Percentiles rank a stretch among this genome's conserved stretches.
These are phyloP conservation scores for Drosophila ercepeae DNA, from an alignment of 1,140 invertebrate genomes.

Conservation along the genomic window DNA sequence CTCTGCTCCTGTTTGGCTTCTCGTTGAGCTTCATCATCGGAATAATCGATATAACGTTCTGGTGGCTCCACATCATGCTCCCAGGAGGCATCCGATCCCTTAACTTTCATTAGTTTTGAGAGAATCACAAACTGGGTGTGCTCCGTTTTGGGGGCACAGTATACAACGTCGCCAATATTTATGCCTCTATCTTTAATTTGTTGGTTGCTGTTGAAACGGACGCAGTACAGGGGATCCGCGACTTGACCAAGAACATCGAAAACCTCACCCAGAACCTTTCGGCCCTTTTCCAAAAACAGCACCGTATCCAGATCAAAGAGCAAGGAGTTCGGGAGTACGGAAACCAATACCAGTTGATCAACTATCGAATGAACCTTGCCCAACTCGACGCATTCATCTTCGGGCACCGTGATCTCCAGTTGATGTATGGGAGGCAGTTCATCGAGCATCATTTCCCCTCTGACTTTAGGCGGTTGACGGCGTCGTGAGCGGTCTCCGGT, in stretches of 20 bases:
- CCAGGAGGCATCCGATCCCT: constrained; percentile 93
- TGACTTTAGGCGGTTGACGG: constrained; percentile 61
- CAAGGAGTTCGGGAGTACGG: constrained; percentile 88
- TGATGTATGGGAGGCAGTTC: constrained; percentile 94
- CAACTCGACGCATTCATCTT: constrained; percentile 89
- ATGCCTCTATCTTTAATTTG: constrained; percentile 89
- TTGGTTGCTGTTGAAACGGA: constrained; percentile 91
- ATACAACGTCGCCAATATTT: constrained; percentile 88
- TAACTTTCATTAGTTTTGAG: constrained; percentile 88
- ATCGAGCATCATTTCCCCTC: constrained; percentile 84
- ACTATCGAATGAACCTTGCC: constrained; percentile 90
- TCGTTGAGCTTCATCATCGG: constrained; percentile 94
- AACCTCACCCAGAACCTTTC: constrained; percentile 89
- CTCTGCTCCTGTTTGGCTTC: constrained; percentile 84
- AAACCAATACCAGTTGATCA: constrained; percentile 90
- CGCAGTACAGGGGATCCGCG: constrained; percentile 90
- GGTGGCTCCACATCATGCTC: constrained; percentile 93
- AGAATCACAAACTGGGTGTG: constrained; percentile 91
- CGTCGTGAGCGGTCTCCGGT: constrained; percentile 20
- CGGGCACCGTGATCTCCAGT: constrained; percentile 90
- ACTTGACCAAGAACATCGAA: constrained; percentile 96
- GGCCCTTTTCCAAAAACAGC: constrained; percentile 90
- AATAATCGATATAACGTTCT: constrained; percentile 89
- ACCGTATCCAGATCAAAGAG: constrained; percentile 93
- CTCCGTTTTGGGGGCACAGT: constrained; percentile 90